These are phyloP conservation scores for Drosophila miranda DNA, from an alignment of 1,140 invertebrate genomes.

Conservation along the genomic window DNA sequence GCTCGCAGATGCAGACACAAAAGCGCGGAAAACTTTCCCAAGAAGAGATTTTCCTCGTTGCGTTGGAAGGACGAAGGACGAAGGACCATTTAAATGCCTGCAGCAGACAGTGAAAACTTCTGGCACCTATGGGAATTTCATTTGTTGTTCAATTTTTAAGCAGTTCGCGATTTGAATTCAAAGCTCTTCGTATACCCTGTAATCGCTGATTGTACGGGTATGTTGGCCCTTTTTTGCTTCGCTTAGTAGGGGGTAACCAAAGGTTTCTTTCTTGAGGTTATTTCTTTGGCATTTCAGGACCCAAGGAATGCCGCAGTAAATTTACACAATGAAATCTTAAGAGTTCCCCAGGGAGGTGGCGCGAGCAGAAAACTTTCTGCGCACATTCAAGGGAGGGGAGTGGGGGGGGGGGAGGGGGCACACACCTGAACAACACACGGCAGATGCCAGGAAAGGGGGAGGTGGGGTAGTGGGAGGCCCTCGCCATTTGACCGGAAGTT, in stretches of 20 bases:
- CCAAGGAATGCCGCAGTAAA: slow-evolving; percentile 61
- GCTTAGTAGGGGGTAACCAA: no score
- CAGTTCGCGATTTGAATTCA: slow-evolving; percentile 71
- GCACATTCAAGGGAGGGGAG: no score
- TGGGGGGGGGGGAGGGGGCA: no score
- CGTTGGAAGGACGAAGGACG: slow-evolving; percentile 6
- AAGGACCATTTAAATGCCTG: slow-evolving; percentile 46
- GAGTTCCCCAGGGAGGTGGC: slow-evolving; percentile 61
- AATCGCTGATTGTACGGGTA: not conserved
- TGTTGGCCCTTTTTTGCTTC: no score
- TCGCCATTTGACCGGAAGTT: slow-evolving; percentile 75
- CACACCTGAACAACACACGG: slow-evolving; percentile 58
- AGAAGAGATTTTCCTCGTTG: slow-evolving; percentile 38
- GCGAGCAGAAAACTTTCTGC: slow-evolving; percentile 14
- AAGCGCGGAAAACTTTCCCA: slow-evolving; percentile 49
- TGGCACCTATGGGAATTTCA: slow-evolving; percentile 70
- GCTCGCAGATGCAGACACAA: slow-evolving; percentile 40
- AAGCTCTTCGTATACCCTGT: not conserved
- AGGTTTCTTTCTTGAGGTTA: not conserved
- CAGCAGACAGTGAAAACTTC: slow-evolving; percentile 27
- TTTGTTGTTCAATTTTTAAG: slow-evolving; percentile 78
- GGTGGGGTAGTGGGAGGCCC: slow-evolving; percentile 5
- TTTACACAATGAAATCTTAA: slow-evolving; percentile 80
- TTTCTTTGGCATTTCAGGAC: slow-evolving; percentile 1
- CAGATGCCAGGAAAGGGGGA: slow-evolving; percentile 52